Evolutionary conservation across 2,888 invertebrate genomes (phyloP).

Genomic region (Acanthosepion pharaonis): DNA sequence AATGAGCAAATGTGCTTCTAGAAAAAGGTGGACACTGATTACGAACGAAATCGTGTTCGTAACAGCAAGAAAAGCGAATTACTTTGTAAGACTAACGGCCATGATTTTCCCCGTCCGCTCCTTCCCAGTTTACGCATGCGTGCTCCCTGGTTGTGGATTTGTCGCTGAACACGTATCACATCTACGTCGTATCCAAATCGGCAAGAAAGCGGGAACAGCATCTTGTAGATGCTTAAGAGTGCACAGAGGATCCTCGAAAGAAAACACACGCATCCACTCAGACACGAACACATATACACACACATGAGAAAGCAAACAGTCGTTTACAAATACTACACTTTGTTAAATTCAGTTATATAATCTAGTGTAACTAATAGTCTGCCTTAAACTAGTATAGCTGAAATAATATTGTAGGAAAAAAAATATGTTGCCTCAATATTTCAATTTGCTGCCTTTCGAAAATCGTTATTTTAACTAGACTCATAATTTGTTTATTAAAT

Average conservation of each 20-base stretch:
- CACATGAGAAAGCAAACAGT: not conserved
- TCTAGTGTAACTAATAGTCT: no score
- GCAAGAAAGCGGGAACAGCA: not conserved
- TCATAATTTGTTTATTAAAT: no score
- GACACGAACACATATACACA: not conserved
- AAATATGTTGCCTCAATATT: no score
- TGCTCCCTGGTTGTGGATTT: not conserved
- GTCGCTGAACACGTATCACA: not conserved
- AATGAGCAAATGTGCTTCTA: not conserved
- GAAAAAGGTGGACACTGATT: not conserved
- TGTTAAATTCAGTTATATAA: no score
- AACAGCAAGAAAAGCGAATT: not conserved
- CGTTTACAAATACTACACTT: no score
- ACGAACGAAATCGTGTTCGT: not conserved
- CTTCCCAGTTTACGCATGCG: not conserved
- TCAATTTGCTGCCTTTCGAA: no score
- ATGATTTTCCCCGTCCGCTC: not conserved
- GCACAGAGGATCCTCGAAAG: not conserved
- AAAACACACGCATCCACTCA: not conserved
- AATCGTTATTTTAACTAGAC: no score
- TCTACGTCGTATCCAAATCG: not conserved
- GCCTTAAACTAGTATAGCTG: no score
- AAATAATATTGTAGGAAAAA: no score
- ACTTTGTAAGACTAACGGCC: not conserved
- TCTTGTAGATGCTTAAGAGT: not conserved